Evolutionary conservation across 23 tunicate species (phyloP), one percentile per base, ranked within the genome.

Genomic region (Oikopleura dioica): DNA sequence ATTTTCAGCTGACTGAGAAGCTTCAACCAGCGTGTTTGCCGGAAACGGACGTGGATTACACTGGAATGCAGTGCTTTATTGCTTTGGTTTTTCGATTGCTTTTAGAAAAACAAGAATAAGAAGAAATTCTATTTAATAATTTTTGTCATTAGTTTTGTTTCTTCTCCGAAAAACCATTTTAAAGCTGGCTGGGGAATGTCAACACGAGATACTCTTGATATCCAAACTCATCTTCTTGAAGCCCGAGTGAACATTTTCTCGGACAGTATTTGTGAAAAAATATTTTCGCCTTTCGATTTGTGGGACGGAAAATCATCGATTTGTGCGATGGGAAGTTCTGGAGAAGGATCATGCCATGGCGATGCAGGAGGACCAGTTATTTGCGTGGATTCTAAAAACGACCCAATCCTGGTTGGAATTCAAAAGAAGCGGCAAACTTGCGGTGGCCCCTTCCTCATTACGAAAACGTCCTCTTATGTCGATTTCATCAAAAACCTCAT

Each of bases 371-470:
- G 72, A 63, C 72, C 72, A 28, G 33, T 63, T 2, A 63, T 63
- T 28, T 63, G 72, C 33, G 72, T 63, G 16, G 72, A 63, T 63
- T 63, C 26, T 2, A 16, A 12, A 2, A 63, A 31, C 26, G 72
- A 63, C 30, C 72, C 72, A 16, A 31, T 63, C 33, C 72, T 63
- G 32, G 72, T 63, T 63, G 72, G 72, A 63, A 63, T 63, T 63
- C 72, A 63, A 28, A 63, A 63, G 72, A 63, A 63, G 72, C 72
- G 72, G 32, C 72, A 63, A 63, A 63, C 72, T 21, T 63, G 72
- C 33, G 72, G 72, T 28, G 72, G 72, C 5, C 72, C 72, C 16
- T 63, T 63, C 26, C 33, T 63, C 30, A 63, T 63, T 63, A 21
- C 72, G 4, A 63, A 63, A 63, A 31, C 26, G 33, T 2, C 72